Evolutionary conservation across 2,888 invertebrate species (phyloP).

Genomic region (Drosophila affinis): DNA sequence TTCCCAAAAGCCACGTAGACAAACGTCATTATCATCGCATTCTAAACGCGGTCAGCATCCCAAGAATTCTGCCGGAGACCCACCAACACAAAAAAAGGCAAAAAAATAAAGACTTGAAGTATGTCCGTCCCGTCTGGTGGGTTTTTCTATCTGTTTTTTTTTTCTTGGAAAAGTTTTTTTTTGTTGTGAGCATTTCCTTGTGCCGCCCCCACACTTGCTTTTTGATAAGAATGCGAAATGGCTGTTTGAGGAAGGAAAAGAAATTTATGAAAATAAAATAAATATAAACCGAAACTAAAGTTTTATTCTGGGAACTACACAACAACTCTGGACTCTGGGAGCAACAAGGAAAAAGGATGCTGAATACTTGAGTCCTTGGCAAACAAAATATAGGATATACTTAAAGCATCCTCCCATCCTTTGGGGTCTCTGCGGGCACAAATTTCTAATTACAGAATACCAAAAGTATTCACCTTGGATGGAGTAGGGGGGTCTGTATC

Average conservation of each 20-base stretch:
- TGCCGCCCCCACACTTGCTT: constrained; percentile 9
- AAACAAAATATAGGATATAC: constrained; percentile 43
- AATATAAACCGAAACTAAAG: constrained; percentile 57
- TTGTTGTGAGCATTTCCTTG: constrained; percentile 17
- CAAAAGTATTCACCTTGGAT: constrained; percentile 1
- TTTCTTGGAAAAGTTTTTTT: constrained; percentile 46
- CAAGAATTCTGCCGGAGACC: constrained; percentile 29
- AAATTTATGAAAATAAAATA: constrained; percentile 67
- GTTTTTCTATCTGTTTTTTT: constrained; percentile 30
- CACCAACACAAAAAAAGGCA: constrained; percentile 10
- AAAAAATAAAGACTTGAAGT: constrained; percentile 42
- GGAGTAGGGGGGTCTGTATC: not conserved
- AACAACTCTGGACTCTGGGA: not conserved
- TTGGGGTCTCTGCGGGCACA: not conserved
- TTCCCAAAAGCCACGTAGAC: constrained; percentile 20
- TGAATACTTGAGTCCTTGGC: constrained; percentile 51
- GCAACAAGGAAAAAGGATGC: constrained; percentile 24
- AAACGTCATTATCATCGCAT: constrained; percentile 34
- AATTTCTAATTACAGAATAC: constrained; percentile 36
- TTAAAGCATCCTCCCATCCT: not conserved
- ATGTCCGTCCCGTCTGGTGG: constrained; percentile 50
- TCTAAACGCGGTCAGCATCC: constrained; percentile 49
- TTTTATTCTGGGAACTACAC: constrained; percentile 51
- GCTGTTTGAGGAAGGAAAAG: constrained; percentile 55
- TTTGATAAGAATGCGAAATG: constrained; percentile 70